Evolutionary conservation across 2,888 invertebrate genomes (phyloP), one percentile per base, ranked within the genome.

Genomic region (Campopleginae sp.): DNA sequence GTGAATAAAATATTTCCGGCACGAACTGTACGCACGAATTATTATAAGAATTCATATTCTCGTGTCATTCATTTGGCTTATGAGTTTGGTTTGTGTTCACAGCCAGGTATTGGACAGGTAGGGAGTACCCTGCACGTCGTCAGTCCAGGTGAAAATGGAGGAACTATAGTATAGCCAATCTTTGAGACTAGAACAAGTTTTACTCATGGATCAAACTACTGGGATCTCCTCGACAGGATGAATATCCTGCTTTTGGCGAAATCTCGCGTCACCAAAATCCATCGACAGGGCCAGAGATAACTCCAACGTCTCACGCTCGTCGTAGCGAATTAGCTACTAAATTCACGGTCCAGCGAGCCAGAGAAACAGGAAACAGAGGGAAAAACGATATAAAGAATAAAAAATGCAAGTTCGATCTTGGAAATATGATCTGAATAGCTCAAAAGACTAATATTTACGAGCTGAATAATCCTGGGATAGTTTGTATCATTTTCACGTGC

Each of bases 111-210:
- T 74, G 91, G 91, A 86, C 92, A 92, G 87, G 89, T 91, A 74
- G 90, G 91, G 81, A 89, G 89, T 70, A 87, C 90, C 77, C 89
- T 91, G 12, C 92, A 91, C 83, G 91, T 92, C 80, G 91, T 92
- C 86, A 92, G 91, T 89, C 92, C 92, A 61, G 91, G 91, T 65
- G 93, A 92, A 89, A 90, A 90, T 76, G 91, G 91, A 83, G 92
- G 93, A 86, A 92, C 92, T 82, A 91, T 92, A 89, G 92, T 92
- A 90, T 92, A 92, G 92, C 92, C 87, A 88, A 88, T 89, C 85
- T 86, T 87, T 83, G 87, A 87, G 80, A 86, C 82, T 84, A 33
- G 61, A 61, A 76, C 86, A 85, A 85, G 74, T 85, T 80, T 77
- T 66, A 81, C 86, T 82, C 74, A 84, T 85, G 80, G 74, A 85